Evolutionary conservation across 1,140 invertebrate genomes (phyloP).

Genomic region (Plectrocnemia conspersa): DNA sequence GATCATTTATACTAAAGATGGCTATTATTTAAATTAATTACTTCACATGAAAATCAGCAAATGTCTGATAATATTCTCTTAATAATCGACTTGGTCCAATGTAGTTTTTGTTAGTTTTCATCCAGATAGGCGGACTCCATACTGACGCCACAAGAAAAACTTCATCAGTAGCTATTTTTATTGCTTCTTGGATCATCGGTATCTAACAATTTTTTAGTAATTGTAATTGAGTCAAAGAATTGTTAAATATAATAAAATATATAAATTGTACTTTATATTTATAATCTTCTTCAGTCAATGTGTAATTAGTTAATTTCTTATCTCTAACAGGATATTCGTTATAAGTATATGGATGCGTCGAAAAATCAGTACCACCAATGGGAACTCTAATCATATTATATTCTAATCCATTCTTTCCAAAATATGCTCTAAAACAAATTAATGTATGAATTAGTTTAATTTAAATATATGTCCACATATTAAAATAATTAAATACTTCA

Average conservation of each 20-base stretch:
- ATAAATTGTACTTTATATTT: conserved; percentile 55
- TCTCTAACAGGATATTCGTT: conserved; percentile 55
- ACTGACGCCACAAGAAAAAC: conserved; percentile 60
- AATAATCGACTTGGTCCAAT: conserved; percentile 56
- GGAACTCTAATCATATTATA: conserved; percentile 73
- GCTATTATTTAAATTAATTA: conserved; percentile 36
- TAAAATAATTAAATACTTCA: conserved; percentile 47
- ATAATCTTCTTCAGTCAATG: conserved; percentile 61
- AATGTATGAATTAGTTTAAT: conserved; percentile 13
- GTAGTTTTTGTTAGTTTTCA: conserved; percentile 76
- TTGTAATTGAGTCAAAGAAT: conserved; percentile 5
- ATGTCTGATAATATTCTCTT: conserved; percentile 67
- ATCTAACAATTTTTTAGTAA: conserved; percentile 51
- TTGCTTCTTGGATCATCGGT: conserved; percentile 58
- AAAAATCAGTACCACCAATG: conserved; percentile 80
- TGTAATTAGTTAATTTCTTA: conserved; percentile 60
- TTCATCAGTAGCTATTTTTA: conserved; percentile 24
- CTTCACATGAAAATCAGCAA: conserved; percentile 74
- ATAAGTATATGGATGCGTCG: conserved; percentile 51
- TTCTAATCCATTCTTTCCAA: conserved; percentile 58
- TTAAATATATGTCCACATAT: neutral
- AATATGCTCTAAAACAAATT: conserved; percentile 50
- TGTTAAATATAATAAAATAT: neutral
- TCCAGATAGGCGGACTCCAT: conserved; percentile 87
- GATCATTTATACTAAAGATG: neutral